Percentiles rank a stretch among this genome's conserved stretches.
phyloP scores from a whole-genome alignment of 1,140 invertebrate genomes.

The Choristoneura fumiferana region DNA sequence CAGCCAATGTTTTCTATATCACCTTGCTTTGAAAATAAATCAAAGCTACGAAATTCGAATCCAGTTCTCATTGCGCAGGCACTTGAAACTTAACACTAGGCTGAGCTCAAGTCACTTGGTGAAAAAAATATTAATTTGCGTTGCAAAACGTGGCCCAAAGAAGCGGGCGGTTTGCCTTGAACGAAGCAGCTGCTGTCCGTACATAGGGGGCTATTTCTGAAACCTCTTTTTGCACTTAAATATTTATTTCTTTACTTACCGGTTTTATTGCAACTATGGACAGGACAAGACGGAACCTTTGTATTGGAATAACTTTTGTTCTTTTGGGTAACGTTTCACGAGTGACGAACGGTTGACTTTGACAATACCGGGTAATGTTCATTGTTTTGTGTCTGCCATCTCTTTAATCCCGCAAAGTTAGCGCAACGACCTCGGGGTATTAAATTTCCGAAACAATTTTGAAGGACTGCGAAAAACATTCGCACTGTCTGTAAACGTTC shows the following conservation, averaged over 20 bases:
- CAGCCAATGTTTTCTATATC: too few relatives aligned
- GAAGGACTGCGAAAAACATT: not conserved
- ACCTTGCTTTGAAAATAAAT: too few relatives aligned
- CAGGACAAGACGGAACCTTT: slow-evolving; percentile 17
- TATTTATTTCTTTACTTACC: slow-evolving; percentile 61
- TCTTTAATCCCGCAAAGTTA: slow-evolving; percentile 1
- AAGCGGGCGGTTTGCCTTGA: slow-evolving; percentile 67
- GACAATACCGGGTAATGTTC: not conserved
- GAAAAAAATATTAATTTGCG: slow-evolving; percentile 58
- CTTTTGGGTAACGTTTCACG: not conserved
- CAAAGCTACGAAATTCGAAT: too few relatives aligned
- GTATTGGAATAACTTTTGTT: slow-evolving; percentile 1
- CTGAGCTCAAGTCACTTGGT: slow-evolving; percentile 14
- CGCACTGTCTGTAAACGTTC: too few relatives aligned
- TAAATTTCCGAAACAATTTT: slow-evolving; percentile 4
- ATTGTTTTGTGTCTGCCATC: not conserved
- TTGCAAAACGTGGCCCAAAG: slow-evolving; percentile 60
- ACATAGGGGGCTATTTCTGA: slow-evolving; percentile 59
- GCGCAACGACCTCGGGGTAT: slow-evolving; percentile 5
- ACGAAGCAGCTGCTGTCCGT: slow-evolving; percentile 52
- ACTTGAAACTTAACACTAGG: too few relatives aligned
- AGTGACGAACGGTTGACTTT: slow-evolving; percentile 6
- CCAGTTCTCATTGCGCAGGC: too few relatives aligned
- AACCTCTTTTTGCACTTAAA: slow-evolving; percentile 64
- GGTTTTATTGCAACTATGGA: slow-evolving; percentile 45